Percentiles rank a stretch among this genome's conserved stretches.
phyloP scores from a whole-genome alignment of 2,797 vertebrate genomes.

The Micrastur ruficollis region DNA sequence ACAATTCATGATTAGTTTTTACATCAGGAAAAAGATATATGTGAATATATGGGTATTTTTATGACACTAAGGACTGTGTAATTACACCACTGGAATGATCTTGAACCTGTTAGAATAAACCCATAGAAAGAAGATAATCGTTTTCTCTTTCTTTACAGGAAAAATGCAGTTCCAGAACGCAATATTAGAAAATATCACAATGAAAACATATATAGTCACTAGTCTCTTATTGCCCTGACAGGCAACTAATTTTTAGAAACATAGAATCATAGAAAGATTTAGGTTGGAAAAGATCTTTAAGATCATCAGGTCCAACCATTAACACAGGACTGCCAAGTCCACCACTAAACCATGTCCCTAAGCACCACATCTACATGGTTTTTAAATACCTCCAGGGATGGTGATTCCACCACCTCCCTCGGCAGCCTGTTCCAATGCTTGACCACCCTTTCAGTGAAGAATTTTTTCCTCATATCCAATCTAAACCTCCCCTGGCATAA shows the following conservation, averaged over 20 bases:
- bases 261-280: too few relatives aligned
- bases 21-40: neutral
- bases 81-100: neutral
- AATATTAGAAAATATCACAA: neutral
- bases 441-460: too few relatives aligned
- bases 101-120: neutral
- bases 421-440: too few relatives aligned
- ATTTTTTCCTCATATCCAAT: too few relatives aligned
- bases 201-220: neutral
- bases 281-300: too few relatives aligned
- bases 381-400: too few relatives aligned
- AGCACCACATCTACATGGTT: too few relatives aligned
- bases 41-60: fast-evolving
- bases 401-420: too few relatives aligned
- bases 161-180: neutral
- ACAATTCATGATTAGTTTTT: neutral
- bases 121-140: neutral
- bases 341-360: too few relatives aligned
- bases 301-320: too few relatives aligned
- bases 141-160: neutral
- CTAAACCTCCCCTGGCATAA: too few relatives aligned
- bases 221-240: neutral
- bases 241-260: neutral
- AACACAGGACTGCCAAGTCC: too few relatives aligned
- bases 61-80: neutral